Evolutionary conservation across 2,113 vertebrate species (phyloP), one percentile per base, ranked within the genome.

Genomic region (Sterrhoptilus dennistouni): DNA sequence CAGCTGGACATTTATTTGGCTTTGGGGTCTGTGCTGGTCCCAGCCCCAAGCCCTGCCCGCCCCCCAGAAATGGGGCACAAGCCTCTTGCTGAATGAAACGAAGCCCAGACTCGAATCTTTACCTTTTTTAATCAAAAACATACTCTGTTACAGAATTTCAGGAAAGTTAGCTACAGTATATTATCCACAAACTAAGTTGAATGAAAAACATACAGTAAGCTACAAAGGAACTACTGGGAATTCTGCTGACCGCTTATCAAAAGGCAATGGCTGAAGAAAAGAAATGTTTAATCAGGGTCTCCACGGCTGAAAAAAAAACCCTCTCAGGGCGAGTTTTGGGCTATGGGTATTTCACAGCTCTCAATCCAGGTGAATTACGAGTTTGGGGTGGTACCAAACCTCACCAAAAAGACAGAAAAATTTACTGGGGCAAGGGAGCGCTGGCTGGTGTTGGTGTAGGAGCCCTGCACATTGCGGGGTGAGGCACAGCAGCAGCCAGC

Each of bases 41-140:
- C 2, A 10, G 44, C 44, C 44, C 44, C 42, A 6, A 45, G 44
- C 44, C 20, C 44, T 20, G 44, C 8, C 44, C 19, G 44, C 44
- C 44, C 44, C 12, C 44, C 44, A 45, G 44, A 45, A 45, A 45
- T 9, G 18, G 44, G 19, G 44, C 9, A 45, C 7, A 20, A 20
- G 44, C 20, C 44, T 45, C 44, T n/a, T 45, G 44, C 13, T 5
- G 19, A 36, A 53, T 1, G 14, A 70, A 90, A 84, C 7, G 27
- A 8, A 57, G 24, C 17, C 83, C 56, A 3, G 38, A 18, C 11
- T 35, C 8, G 44, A 93, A 91, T 81, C 84, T 93, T 95, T 61
- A 87, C 40, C 50, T 91, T 96, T 97, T 98, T 98, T 97, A 98
- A 97, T 98, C 94, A 97, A 97, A 98, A 98, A 97, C 95, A 97